A percentile compares a stretch with the other conserved stretches of the same genome.
Conservation (phyloP, 23 tunicate genomes). For the Halocynthia roretzi region DNA sequence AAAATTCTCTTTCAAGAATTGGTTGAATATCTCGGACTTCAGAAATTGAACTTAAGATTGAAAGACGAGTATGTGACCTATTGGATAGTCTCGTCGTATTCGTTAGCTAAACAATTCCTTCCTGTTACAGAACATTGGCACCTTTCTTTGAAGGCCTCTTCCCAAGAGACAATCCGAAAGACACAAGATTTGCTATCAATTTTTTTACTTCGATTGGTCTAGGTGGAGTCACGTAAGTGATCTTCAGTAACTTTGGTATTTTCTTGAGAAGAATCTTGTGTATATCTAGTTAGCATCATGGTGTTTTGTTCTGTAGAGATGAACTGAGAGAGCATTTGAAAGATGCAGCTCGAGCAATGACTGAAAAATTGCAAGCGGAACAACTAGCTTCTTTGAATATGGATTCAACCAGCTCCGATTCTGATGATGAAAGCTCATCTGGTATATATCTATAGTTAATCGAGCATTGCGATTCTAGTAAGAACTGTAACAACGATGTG, state of each 20-base stretch:
- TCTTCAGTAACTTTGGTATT: not conserved
- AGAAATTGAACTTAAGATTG: conserved; percentile 68
- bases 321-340: conserved; percentile 80
- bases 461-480: conserved; percentile 2
- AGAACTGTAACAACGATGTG: conserved; percentile 20
- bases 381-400: conserved; percentile 48
- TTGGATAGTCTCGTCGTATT: not conserved
- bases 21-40: conserved; percentile 76
- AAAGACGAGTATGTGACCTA: conserved; percentile 64
- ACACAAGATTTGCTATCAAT: conserved; percentile 93
- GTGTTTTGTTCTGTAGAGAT: conserved; percentile 33
- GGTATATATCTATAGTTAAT: not conserved
- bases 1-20: conserved; percentile 89
- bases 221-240: conserved; percentile 84
- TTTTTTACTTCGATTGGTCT: conserved; percentile 92
- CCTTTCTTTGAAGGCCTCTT: conserved; percentile 90
- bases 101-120: not conserved
- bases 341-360: conserved; percentile 21
- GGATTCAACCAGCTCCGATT: conserved; percentile 5
- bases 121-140: conserved; percentile 55
- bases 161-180: conserved; percentile 81
- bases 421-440: conserved; percentile 14
- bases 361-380: conserved; percentile 69
- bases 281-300: not conserved
- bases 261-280: not conserved